Evolutionary conservation across 2,113 vertebrate genomes (phyloP).

Genomic region (Plecturocebus donacophilus): DNA sequence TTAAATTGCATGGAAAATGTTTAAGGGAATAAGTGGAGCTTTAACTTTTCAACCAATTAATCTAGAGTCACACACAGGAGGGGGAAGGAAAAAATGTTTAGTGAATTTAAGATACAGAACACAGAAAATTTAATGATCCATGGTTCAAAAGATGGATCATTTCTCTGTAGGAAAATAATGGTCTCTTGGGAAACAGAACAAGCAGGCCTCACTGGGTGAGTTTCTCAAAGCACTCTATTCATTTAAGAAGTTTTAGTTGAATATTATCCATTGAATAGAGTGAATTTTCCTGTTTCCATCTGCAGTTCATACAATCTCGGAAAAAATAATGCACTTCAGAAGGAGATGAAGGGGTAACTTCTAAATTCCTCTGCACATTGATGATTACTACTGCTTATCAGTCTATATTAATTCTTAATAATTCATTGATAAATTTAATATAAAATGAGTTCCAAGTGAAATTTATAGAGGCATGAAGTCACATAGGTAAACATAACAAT

Average conservation of each 20-base stretch:
- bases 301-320: neutral
- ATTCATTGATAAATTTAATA: neutral
- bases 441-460: neutral
- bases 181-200: neutral
- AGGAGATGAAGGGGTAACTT: neutral
- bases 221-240: neutral
- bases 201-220: neutral
- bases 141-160: neutral
- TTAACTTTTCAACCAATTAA: neutral
- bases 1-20: neutral
- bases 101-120: neutral
- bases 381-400: neutral
- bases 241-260: neutral
- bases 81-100: neutral
- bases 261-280: neutral
- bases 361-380: neutral
- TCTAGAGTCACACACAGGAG: neutral
- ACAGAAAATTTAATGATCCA: slow-evolving; percentile 35
- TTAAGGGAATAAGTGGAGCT: neutral
- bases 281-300: neutral
- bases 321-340: neutral
- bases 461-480: neutral
- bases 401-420: neutral
- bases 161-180: neutral
- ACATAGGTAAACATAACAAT: neutral